A percentile compares a stretch with the other conserved stretches of the same genome.
These are phyloP conservation scores for Silurus meridionalis DNA, from an alignment of 2,113 vertebrate genomes.

Conservation along the genomic window DNA sequence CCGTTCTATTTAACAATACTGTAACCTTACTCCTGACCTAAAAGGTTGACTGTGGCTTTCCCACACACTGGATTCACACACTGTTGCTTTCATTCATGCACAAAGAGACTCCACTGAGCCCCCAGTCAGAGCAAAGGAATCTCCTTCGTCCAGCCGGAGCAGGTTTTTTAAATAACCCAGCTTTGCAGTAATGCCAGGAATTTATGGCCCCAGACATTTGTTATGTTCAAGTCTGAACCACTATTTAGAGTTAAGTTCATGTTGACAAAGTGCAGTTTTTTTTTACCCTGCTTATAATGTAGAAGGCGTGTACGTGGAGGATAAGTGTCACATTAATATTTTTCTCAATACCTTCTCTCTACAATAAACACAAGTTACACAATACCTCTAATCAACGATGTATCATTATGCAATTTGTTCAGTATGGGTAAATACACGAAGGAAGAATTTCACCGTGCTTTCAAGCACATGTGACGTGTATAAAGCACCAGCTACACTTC, in stretches of 20 bases:
- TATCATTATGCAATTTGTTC: background rate
- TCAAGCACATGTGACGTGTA: too few species aligned
- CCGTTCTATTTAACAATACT: conserved; percentile 45
- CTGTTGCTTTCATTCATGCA: conserved; percentile 58
- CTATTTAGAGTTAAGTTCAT: background rate
- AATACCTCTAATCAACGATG: background rate
- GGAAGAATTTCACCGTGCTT: too few species aligned
- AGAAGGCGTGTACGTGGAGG: background rate
- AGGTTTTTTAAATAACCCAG: conserved; percentile 21
- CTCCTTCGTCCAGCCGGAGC: conserved; percentile 17
- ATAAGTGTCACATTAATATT: conserved; percentile 1
- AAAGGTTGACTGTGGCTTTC: conserved; percentile 55
- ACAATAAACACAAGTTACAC: background rate
- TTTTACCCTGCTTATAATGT: background rate
- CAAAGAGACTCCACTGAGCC: conserved; percentile 64
- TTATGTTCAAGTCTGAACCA: background rate
- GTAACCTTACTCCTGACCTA: conserved; percentile 63
- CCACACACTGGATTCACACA: conserved; percentile 55
- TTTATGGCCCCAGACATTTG: conserved; percentile 39
- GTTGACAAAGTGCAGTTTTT: background rate
- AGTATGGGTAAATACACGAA: background rate
- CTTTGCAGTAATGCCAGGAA: conserved; percentile 33
- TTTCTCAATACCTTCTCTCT: background rate
- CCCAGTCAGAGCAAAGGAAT: conserved; percentile 32
- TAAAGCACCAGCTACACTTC: background rate